A percentile compares a stretch with the other conserved stretches of the same genome.
phyloP scores from a whole-genome alignment of 2,113 vertebrate genomes.

The Sigmodon hispidus region DNA sequence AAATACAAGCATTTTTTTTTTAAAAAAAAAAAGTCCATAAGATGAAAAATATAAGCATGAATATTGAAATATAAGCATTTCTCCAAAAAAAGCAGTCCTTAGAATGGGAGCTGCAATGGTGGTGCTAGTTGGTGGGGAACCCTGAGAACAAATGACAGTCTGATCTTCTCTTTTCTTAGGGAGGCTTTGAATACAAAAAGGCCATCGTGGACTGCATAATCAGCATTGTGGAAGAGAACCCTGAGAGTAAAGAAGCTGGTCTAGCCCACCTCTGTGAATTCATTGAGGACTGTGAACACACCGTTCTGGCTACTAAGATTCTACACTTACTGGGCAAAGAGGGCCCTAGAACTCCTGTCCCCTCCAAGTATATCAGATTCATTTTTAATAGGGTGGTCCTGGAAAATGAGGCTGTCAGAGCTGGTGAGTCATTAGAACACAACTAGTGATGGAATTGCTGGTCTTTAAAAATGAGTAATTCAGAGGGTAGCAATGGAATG shows the following conservation, averaged over 20 bases:
- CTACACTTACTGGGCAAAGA: constrained; percentile 97
- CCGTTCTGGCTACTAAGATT: constrained; percentile 97
- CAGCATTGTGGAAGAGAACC: constrained; percentile 97
- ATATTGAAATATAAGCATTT: constrained; percentile 1
- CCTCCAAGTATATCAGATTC: constrained; percentile 99
- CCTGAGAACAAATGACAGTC: background rate
- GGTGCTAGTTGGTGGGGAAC: background rate
- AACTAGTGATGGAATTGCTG: background rate
- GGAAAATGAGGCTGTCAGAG: constrained; percentile 97
- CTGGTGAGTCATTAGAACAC: constrained; percentile 87
- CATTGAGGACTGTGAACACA: constrained; percentile 99
- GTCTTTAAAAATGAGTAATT: background rate
- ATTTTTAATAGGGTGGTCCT: constrained; percentile 99
- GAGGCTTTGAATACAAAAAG: constrained; percentile 98
- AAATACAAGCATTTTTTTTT: background rate
- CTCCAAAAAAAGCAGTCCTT: background rate
- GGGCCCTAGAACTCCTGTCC: constrained; percentile 93
- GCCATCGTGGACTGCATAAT: constrained; percentile 99
- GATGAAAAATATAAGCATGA: background rate
- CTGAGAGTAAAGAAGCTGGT: constrained; percentile 96
- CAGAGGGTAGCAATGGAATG: background rate
- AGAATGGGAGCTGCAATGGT: background rate
- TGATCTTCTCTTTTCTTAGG: constrained; percentile 84
- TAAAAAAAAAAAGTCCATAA: background rate
- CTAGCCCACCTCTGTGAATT: constrained; percentile 98